Conservation (phyloP, 2,113 vertebrate genomes). For the Regulus satrapa region DNA sequence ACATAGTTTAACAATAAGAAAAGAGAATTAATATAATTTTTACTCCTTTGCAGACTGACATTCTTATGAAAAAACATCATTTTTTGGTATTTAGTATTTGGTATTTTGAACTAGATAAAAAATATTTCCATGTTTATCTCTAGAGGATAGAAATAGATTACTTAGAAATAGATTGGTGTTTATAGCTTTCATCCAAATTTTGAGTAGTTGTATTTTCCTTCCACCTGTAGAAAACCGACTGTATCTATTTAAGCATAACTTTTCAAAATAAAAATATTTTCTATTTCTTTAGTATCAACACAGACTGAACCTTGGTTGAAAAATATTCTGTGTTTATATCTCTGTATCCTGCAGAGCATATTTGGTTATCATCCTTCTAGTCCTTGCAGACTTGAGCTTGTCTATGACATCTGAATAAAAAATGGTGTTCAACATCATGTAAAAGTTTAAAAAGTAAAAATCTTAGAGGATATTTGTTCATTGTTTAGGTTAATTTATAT, state of each 20-base stretch:
- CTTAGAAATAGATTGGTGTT: background rate
- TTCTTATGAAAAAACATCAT: background rate
- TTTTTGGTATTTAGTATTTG: background rate
- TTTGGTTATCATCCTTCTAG: background rate
- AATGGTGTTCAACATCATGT: accelerated
- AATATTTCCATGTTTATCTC: background rate
- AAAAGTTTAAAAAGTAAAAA: background rate
- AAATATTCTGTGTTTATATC: background rate
- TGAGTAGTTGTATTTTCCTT: background rate
- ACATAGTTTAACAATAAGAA: background rate
- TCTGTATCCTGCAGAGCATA: background rate
- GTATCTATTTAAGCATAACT: background rate
- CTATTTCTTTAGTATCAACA: background rate
- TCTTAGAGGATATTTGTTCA: background rate
- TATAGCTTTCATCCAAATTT: background rate
- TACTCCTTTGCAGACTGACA: background rate
- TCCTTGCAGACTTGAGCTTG: background rate
- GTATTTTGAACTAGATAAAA: background rate
- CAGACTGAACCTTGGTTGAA: background rate
- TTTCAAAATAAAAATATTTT: background rate
- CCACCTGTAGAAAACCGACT: background rate
- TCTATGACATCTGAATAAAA: background rate
- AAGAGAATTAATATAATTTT: background rate
- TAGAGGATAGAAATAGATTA: background rate
- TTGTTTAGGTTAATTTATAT: background rate